A percentile compares a stretch with the other conserved stretches of the same genome.
Conservation (phyloP, 2,113 vertebrate genomes). For the Cavia aperea region DNA sequence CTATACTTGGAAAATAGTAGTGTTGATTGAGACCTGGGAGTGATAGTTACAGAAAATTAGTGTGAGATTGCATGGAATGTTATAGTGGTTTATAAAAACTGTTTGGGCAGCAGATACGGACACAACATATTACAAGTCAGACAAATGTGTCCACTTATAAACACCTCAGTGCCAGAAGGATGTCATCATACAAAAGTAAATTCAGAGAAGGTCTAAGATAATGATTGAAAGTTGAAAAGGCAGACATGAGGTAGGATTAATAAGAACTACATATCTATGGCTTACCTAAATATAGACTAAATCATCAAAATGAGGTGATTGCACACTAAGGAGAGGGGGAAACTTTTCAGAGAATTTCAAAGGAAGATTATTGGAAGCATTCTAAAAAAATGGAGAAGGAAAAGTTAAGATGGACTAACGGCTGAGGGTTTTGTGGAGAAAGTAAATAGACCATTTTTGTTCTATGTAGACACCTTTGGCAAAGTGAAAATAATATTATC, state of each 20-base stretch:
- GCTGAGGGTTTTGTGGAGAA: not conserved
- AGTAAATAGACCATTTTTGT: not conserved
- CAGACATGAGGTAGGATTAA: conserved; percentile 62
- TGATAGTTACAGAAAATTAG: conserved; percentile 76
- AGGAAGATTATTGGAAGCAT: conserved; percentile 16
- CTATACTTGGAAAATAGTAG: conserved; percentile 70
- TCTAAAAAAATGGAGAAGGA: not conserved
- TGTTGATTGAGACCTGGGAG: conserved; percentile 66
- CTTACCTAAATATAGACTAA: conserved; percentile 41
- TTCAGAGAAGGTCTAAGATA: conserved; percentile 70
- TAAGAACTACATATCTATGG: conserved; percentile 65
- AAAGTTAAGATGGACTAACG: not conserved
- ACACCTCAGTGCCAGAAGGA: conserved; percentile 73
- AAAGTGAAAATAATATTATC: not conserved
- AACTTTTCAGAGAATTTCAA: conserved; percentile 52
- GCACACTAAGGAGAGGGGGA: conserved; percentile 4
- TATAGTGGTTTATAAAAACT: conserved; percentile 70
- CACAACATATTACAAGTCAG: conserved; percentile 75
- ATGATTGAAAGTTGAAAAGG: conserved; percentile 61
- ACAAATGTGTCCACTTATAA: conserved; percentile 73
- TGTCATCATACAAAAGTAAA: conserved; percentile 73
- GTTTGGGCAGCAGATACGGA: conserved; percentile 73
- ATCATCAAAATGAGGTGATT: conserved; percentile 26
- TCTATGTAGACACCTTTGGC: conserved; percentile 14
- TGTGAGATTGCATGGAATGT: conserved; percentile 72